Base-by-base conservation (phyloP, 2,888 invertebrate species). In the Catocala sponsa region DNA sequence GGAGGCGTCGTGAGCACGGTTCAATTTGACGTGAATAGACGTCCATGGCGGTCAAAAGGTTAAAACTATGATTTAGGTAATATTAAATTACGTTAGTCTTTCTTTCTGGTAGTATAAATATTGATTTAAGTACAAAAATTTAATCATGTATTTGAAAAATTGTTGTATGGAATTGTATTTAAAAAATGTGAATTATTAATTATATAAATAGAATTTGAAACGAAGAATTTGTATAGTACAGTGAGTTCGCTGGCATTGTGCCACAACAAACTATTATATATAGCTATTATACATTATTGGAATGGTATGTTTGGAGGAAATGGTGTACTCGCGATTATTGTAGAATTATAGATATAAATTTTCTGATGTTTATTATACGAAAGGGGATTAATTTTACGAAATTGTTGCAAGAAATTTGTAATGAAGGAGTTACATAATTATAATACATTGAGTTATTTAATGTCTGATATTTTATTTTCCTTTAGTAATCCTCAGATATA, bases 321-420 rank as follows among this genome's bases (percentile, higher is more conserved):
- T 72, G 79, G 74, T 81, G 78, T 82, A 83, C 65, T 80, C 75
- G 79, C 74, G 73, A 77, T 73, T 82, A 79, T 74, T 79, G 75
- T 84, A 82, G 79, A 79, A 68, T 74, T 78, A 79, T 76, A 81
- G 74, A 79, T 69, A 74, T 76, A 79, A 77, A 72, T 81, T 83
- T 83, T 84, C 82, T 80, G 82, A 83, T 82, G 82, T 85, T 80
- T 84, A 85, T 79, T 83, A 78, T 82, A 82, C 72, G 73, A 80
- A 73, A 80, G 65, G 81, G 82, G 76, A 72, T 83, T 82, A 79
- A 81, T 81, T 84, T 84, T 82, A 84, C 80, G 81, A 82, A 82
- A 79, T 80, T 82, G 85, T 85, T 85, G 78, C 80, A 81, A 82
- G 74, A 82, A 73, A 65, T 76, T 81, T 84, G 84, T 85, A 83